phyloP scores from a whole-genome alignment of 2,113 vertebrate species.

The Apeltes quadracus region DNA sequence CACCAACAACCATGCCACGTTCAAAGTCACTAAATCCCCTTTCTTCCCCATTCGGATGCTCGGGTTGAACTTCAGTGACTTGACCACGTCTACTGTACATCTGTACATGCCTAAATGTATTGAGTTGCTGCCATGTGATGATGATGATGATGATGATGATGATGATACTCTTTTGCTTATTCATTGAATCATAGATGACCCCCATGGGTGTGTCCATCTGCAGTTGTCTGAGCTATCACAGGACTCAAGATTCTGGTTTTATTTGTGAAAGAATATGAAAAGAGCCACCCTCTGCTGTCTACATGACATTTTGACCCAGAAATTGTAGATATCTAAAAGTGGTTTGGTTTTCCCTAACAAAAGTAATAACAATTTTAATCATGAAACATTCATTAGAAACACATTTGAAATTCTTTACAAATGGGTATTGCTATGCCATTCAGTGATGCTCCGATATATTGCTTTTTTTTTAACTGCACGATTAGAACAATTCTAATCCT shows the following conservation, averaged over 20 bases:
- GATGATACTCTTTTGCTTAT: conserved; percentile 11
- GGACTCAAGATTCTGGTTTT: not conserved
- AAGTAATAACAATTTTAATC: conserved; percentile 13
- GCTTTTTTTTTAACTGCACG: conserved; percentile 21
- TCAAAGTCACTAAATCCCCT: no score
- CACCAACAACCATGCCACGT: no score
- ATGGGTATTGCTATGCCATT: not conserved
- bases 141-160: no score
- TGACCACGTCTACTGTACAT: no score
- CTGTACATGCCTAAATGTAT: no score
- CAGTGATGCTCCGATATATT: conserved; percentile 1
- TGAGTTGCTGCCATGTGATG: no score
- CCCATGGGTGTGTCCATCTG: conserved; percentile 6
- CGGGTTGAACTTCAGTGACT: no score
- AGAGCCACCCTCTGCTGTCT: not conserved
- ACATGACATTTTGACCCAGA: not conserved
- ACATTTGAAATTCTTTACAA: conserved; percentile 1
- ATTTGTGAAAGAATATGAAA: conserved; percentile 15
- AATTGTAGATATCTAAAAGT: conserved; percentile 8
- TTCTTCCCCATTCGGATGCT: no score
- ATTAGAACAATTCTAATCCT: conserved; percentile 49
- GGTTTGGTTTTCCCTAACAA: not conserved
- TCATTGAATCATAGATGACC: conserved; percentile 19
- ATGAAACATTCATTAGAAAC: conserved; percentile 12
- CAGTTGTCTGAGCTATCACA: conserved; percentile 14